These are phyloP conservation scores for Formica selysi DNA, from an alignment of 1,140 invertebrate species.

Conservation along the genomic window DNA sequence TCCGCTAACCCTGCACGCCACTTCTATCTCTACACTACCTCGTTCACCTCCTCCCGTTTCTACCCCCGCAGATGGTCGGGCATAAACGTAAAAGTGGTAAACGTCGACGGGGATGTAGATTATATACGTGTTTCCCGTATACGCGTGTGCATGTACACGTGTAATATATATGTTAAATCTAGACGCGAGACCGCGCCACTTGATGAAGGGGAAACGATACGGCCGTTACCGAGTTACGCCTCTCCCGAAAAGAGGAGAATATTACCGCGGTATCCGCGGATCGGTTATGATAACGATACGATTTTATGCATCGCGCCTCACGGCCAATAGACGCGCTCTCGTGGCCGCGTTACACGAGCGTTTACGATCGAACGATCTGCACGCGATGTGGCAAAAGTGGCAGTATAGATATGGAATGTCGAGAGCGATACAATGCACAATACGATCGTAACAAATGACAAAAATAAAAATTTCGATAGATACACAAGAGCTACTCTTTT, in stretches of 20 bases:
- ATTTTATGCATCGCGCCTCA: neutral
- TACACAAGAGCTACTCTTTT: too few species aligned
- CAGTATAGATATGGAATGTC: neutral
- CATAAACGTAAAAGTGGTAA: slow-evolving; percentile 64
- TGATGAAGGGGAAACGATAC: slow-evolving; percentile 53
- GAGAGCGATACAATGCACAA: neutral
- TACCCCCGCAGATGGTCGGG: neutral
- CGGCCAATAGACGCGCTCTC: slow-evolving; percentile 14
- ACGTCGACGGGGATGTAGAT: slow-evolving; percentile 18
- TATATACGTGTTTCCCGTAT: too few species aligned
- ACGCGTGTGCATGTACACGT: neutral
- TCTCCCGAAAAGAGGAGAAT: slow-evolving; percentile 37
- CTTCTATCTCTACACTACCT: neutral
- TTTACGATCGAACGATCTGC: slow-evolving; percentile 35
- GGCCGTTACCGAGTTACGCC: slow-evolving; percentile 45
- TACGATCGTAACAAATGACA: neutral
- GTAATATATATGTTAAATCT: slow-evolving; percentile 30
- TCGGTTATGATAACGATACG: slow-evolving; percentile 62
- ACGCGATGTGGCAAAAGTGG: neutral
- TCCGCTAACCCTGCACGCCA: neutral
- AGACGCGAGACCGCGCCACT: slow-evolving; percentile 9
- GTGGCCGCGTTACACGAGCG: slow-evolving; percentile 34
- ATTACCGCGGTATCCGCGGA: slow-evolving; percentile 30
- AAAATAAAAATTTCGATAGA: neutral
- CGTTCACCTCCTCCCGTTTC: neutral